These are phyloP conservation scores for Meandrusa payeni DNA, from an alignment of 2,888 invertebrate genomes.

Conservation along the genomic window DNA sequence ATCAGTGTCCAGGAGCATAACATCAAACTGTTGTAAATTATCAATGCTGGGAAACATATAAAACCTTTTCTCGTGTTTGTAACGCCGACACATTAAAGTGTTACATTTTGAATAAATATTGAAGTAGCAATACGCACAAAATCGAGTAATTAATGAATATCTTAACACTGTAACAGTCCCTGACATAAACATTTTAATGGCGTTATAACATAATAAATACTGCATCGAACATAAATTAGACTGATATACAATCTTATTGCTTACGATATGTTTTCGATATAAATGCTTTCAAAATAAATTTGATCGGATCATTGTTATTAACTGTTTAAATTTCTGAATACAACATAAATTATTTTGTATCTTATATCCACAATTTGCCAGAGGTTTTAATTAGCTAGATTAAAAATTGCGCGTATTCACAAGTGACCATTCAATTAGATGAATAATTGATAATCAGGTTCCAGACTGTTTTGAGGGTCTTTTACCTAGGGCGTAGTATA, in stretches of 20 bases:
- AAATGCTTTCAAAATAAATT: no score
- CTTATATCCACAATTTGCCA: no score
- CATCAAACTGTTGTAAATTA: slow-evolving; percentile 28
- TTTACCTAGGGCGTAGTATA: no score
- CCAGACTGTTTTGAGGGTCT: no score
- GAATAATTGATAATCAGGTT: no score
- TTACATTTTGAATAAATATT: slow-evolving; percentile 27
- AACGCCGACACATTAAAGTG: slow-evolving; percentile 32
- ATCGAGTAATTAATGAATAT: slow-evolving; percentile 22
- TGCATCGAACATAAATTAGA: slow-evolving; percentile 6
- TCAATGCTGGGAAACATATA: slow-evolving; percentile 27
- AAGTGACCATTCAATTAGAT: no score
- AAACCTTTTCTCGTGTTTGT: slow-evolving; percentile 32
- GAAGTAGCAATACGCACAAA: slow-evolving; percentile 12
- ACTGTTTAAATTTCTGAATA: no score
- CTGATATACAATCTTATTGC: slow-evolving; percentile 7
- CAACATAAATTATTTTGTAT: no score
- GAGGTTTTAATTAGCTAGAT: no score
- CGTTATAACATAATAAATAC: slow-evolving; percentile 17
- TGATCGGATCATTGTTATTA: no score
- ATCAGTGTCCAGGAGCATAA: slow-evolving; percentile 23
- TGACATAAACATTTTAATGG: slow-evolving; percentile 17
- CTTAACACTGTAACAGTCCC: slow-evolving; percentile 11
- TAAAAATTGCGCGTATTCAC: no score
- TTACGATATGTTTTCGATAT: no score